Base-by-base conservation (phyloP, 2,797 vertebrate species). In the Lithobates pipiens region DNA sequence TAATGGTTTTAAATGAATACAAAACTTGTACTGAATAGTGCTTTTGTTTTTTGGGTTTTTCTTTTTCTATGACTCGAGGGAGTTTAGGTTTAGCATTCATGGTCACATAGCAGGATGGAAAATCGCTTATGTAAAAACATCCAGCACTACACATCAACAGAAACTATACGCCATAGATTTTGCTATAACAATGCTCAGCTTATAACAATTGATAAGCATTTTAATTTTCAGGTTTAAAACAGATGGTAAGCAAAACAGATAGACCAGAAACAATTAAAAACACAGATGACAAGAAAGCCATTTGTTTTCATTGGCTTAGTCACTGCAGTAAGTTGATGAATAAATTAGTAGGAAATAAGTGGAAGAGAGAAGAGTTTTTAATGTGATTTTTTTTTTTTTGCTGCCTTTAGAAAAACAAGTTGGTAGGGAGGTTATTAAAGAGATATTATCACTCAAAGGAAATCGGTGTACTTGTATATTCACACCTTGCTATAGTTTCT, bases 251-350 rank as follows among this genome's bases (percentile, higher is more conserved):
- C 65, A 29, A 29, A 67, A 67, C 65, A 27, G 65, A 67, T 25
- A 67, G 65, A 67, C 65, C 65, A 67, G 65, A 67, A 67, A 67
- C 65, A 67, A 67, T 67, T 67, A 67, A 67, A 67, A 67, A 67
- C 65, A 67, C 65, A 29, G 27, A 71, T 75, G n/a, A 3, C 32
- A 39, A 67, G 63, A 77, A 88, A 50, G 63, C 82, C 57, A 21
- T 80, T 54, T 57, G 42, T 13, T 39, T 82, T 82, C 39, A 67
- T 67, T 67, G 65, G 65, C 57, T 85, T 32, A 18, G 21, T 68
- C 10, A 46, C 42, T 83, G 8, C 61, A 77, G 69, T 80, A 54
- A 73, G 21, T 76, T 44, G 61, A 68, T 46, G 7, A 21, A n/a
- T 11, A 54, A 10, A 80, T 80, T 82, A 46, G 42, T 84, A 74